phyloP scores from a whole-genome alignment of 2,113 vertebrate genomes.

The Xiphorhynchus elegans region DNA sequence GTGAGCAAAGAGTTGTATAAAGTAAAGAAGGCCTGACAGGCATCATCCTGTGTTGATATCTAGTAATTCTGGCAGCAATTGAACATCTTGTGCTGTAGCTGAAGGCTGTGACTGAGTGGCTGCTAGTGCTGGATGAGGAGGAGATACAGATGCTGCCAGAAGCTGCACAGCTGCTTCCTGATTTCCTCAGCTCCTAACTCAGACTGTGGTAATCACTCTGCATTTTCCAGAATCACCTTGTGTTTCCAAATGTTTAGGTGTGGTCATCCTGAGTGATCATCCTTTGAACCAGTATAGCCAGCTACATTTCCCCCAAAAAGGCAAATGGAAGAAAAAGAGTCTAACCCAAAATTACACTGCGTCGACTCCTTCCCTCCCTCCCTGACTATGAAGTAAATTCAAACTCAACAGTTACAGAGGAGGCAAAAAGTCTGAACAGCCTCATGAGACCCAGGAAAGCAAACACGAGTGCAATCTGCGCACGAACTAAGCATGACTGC shows the following conservation, averaged over 20 bases:
- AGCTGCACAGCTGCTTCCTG: not conserved
- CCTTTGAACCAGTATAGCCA: not conserved
- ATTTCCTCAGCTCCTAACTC: not conserved
- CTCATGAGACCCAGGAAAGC: not conserved
- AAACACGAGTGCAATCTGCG: not conserved
- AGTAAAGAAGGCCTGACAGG: not conserved
- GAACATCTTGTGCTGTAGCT: not conserved
- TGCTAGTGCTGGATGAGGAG: not conserved
- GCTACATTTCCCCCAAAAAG: not conserved
- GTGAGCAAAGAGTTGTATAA: not conserved
- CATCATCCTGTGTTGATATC: not conserved
- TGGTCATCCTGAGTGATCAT: not conserved
- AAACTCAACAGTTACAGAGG: not conserved
- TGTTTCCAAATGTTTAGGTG: not conserved
- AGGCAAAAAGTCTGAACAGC: not conserved
- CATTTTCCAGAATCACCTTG: not conserved
- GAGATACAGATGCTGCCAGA: not conserved
- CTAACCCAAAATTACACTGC: not conserved
- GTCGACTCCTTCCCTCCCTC: not conserved
- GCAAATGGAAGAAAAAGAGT: not conserved
- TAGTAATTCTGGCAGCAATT: not conserved
- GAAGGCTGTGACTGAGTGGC: not conserved
- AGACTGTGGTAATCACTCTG: not conserved
- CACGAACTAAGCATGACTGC: not conserved
- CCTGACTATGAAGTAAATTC: not conserved